Percentiles rank a stretch among this genome's conserved stretches.
phyloP scores from a whole-genome alignment of 1,140 invertebrate genomes.

The Liolophura sinensis region DNA sequence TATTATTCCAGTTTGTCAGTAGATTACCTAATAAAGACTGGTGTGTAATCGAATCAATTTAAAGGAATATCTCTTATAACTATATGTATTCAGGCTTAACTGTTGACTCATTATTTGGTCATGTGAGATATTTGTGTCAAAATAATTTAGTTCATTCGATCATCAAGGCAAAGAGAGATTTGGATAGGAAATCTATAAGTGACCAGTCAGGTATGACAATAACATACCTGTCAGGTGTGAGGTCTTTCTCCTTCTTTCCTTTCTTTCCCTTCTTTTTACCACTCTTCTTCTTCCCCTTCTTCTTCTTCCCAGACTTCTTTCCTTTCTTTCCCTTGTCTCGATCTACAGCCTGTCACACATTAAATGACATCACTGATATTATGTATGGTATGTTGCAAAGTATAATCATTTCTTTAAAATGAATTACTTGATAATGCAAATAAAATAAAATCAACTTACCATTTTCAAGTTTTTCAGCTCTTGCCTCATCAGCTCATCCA shows the following conservation, averaged over 20 bases:
- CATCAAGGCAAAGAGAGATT: too few relatives aligned
- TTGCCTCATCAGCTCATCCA: slow-evolving; percentile 84
- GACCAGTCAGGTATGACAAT: neutral
- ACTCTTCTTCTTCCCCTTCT: slow-evolving; percentile 77
- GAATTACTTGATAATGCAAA: neutral
- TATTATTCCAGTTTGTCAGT: too few relatives aligned
- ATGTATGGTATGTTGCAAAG: neutral
- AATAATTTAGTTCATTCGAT: too few relatives aligned
- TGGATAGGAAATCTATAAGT: too few relatives aligned
- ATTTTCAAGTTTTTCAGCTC: slow-evolving; percentile 80
- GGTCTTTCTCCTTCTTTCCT: slow-evolving; percentile 89
- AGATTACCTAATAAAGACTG: too few relatives aligned
- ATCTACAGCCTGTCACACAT: slow-evolving; percentile 67
- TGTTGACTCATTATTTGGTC: neutral
- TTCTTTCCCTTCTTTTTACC: slow-evolving; percentile 63
- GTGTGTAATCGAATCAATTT: too few relatives aligned
- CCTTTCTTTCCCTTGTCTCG: slow-evolving; percentile 67
- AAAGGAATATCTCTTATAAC: too few relatives aligned
- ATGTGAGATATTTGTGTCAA: too few relatives aligned
- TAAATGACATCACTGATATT: neutral
- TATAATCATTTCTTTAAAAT: neutral
- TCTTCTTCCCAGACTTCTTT: slow-evolving; percentile 61
- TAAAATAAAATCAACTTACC: slow-evolving; percentile 40
- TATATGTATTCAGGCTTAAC: neutral
- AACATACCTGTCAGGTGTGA: slow-evolving; percentile 78